Conservation (phyloP, 2,113 vertebrate species). For the Mobula birostris region DNA sequence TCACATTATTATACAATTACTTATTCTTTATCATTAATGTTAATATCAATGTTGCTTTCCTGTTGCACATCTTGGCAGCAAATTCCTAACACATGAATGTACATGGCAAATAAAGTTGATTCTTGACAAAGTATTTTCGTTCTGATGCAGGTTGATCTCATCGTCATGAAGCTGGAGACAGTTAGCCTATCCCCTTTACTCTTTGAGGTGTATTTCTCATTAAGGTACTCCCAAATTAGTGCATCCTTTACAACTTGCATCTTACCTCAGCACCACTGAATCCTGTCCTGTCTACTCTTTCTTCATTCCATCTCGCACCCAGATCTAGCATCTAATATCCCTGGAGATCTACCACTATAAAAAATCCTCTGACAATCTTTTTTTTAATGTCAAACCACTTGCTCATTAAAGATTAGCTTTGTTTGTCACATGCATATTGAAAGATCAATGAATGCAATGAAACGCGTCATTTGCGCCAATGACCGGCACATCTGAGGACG, state of each 20-base stretch:
- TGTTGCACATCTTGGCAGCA: too few species aligned
- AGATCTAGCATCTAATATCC: not conserved
- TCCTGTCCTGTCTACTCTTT: not conserved
- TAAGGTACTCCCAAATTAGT: not conserved
- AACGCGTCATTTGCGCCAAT: too few species aligned
- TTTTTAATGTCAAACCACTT: not conserved
- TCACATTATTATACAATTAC: too few species aligned
- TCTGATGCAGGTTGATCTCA: not conserved
- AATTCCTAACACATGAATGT: too few species aligned
- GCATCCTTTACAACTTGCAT: not conserved
- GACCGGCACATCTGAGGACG: too few species aligned
- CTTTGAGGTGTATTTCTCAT: not conserved
- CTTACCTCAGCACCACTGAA: not conserved
- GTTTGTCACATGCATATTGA: too few species aligned
- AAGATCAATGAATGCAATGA: too few species aligned
- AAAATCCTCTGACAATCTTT: not conserved
- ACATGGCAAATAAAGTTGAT: too few species aligned
- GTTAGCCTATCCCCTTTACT: not conserved
- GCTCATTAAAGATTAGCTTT: not conserved
- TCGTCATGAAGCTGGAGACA: not conserved
- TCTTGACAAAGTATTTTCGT: not conserved
- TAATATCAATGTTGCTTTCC: too few species aligned
- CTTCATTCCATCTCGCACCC: not conserved
- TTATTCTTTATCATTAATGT: too few species aligned
- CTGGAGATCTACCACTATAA: not conserved